A percentile compares a stretch with the other conserved stretches of the same genome.
These are phyloP conservation scores for Calcarius lapponicus DNA, from an alignment of 2,797 vertebrate genomes.

Conservation along the genomic window DNA sequence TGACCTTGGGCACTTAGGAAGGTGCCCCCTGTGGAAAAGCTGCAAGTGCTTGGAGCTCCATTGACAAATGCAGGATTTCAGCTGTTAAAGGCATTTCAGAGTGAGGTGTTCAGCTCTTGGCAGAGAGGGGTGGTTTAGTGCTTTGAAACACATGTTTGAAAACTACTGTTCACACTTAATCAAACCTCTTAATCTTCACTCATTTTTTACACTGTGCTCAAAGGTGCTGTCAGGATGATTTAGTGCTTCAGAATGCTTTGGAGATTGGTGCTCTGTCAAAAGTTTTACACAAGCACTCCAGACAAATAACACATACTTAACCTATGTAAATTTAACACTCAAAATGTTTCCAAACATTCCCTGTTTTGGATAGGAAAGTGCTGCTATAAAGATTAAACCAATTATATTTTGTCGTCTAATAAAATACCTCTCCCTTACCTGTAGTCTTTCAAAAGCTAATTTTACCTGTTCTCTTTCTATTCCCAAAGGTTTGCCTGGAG, in stretches of 20 bases:
- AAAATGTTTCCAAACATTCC: neutral
- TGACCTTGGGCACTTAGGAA: neutral
- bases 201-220: neutral
- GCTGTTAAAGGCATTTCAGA: neutral
- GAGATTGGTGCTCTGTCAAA: neutral
- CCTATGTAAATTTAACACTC: neutral
- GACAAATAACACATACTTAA: conserved; percentile 17
- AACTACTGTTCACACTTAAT: conserved; percentile 26
- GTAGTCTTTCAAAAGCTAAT: neutral
- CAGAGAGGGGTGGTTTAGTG: neutral
- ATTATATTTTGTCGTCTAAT: neutral
- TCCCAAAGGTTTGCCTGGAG: conserved; percentile 89
- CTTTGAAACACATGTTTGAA: conserved; percentile 4
- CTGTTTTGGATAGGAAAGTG: neutral
- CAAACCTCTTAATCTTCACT: conserved; percentile 34
- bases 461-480: conserved; percentile 27
- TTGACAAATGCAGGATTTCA: neutral
- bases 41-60: fast-evolving
- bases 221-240: conserved; percentile 35
- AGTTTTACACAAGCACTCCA: neutral
- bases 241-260: neutral
- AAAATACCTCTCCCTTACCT: neutral
- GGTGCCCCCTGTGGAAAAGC: neutral
- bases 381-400: neutral
- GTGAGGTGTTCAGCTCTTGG: neutral